Evolutionary conservation across 92 coral and sea anemone species (phyloP).

Genomic region (Parazoanthus atlanticus): DNA sequence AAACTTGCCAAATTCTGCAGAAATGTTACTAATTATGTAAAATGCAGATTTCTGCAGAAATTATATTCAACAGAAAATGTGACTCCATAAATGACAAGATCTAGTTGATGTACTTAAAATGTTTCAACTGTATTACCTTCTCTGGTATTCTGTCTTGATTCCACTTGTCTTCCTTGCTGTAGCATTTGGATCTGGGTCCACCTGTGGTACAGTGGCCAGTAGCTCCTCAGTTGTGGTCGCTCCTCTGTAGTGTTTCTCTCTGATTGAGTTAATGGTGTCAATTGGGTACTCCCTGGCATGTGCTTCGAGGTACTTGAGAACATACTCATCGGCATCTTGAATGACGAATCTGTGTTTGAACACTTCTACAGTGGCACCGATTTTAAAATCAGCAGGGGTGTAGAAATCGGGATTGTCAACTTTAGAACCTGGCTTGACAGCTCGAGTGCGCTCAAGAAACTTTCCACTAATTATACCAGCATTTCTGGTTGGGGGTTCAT

Average conservation of each 20-base stretch:
- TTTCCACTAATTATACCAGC: conserved; percentile 99
- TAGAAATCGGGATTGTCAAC: conserved; percentile 98
- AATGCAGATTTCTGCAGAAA: too few relatives aligned
- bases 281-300: conserved; percentile 93
- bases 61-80: too few relatives aligned
- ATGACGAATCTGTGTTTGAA: conserved; percentile 94
- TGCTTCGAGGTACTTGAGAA: conserved; percentile 87
- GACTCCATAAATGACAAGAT: too few relatives aligned
- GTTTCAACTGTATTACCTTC: conserved; percentile 66
- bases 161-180: conserved; percentile 65
- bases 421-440: conserved; percentile 91
- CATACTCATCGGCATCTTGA: conserved; percentile 95
- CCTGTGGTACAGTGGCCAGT: conserved; percentile 76
- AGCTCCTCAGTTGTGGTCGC: conserved; percentile 80
- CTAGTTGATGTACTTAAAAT: too few relatives aligned
- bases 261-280: conserved; percentile 93
- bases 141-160: conserved; percentile 90
- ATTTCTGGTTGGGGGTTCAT: conserved; percentile 97
- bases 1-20: too few relatives aligned
- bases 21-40: too few relatives aligned
- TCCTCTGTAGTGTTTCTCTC: conserved; percentile 81
- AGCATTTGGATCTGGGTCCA: conserved; percentile 74
- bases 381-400: conserved; percentile 95
- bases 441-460: conserved; percentile 96
- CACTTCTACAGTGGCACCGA: conserved; percentile 87